phyloP scores from a whole-genome alignment of 2,888 invertebrate genomes.

The Drosophila subsilvestris region DNA sequence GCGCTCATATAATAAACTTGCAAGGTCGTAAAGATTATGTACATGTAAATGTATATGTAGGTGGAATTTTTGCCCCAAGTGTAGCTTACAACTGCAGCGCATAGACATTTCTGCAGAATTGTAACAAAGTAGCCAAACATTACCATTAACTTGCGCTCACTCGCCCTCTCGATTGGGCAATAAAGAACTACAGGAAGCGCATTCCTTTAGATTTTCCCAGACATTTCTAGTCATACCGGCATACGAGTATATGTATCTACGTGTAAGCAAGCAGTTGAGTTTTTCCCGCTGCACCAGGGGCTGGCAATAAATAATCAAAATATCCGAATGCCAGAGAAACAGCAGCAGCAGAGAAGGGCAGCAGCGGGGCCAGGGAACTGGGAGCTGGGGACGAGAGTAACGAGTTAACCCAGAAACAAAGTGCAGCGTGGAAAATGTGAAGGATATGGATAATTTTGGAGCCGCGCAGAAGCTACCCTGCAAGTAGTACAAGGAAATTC shows the following conservation, averaged over 20 bases:
- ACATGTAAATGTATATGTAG: neutral
- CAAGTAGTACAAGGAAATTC: neutral
- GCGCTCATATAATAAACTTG: neutral
- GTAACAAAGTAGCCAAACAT: slow-evolving; percentile 43
- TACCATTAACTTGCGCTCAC: slow-evolving; percentile 19
- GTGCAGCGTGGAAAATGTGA: slow-evolving; percentile 21
- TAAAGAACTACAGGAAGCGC: slow-evolving; percentile 71
- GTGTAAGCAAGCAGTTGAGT: slow-evolving; percentile 55
- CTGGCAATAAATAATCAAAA: slow-evolving; percentile 74
- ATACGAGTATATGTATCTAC: neutral
- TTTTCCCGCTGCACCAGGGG: slow-evolving; percentile 48
- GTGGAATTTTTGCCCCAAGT: neutral
- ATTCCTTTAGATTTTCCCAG: slow-evolving; percentile 70
- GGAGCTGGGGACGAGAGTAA: slow-evolving; percentile 35
- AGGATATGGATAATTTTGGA: slow-evolving; percentile 6
- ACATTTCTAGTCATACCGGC: slow-evolving; percentile 50
- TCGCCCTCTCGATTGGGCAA: slow-evolving; percentile 62
- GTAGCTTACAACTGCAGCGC: neutral
- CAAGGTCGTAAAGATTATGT: neutral
- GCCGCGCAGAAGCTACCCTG: neutral
- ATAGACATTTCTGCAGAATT: slow-evolving; percentile 38
- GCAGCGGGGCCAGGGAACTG: neutral
- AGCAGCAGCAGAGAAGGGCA: slow-evolving; percentile 23
- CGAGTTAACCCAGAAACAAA: slow-evolving; percentile 56
- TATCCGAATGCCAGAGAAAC: slow-evolving; percentile 60